These are phyloP conservation scores for Phylloscopus trochiloides DNA, from an alignment of 2,113 vertebrate genomes.

Conservation along the genomic window DNA sequence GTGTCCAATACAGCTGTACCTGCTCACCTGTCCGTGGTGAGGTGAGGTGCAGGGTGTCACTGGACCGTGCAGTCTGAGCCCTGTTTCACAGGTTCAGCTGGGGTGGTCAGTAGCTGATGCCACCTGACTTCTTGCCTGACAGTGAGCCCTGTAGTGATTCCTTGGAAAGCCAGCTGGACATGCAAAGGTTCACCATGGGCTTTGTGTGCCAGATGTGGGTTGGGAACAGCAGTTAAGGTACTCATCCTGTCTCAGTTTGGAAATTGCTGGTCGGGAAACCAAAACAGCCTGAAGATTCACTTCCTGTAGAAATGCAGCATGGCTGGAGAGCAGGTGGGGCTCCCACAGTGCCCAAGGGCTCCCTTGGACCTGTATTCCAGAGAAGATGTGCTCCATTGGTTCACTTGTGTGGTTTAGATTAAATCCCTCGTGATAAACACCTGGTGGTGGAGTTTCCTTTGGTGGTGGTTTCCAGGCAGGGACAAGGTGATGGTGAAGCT, in stretches of 20 bases:
- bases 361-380: not conserved
- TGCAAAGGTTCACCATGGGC: accelerated
- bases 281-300: conserved; percentile 1
- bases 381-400: not conserved
- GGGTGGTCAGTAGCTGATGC: not conserved
- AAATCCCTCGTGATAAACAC: conserved; percentile 40
- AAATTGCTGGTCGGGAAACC: not conserved
- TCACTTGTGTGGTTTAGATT: conserved; percentile 29
- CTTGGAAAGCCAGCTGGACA: not conserved
- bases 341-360: not conserved
- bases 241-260: not conserved
- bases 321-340: not conserved
- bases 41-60: not conserved
- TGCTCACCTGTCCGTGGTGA: not conserved
- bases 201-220: not conserved
- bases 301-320: not conserved
- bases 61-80: accelerated
- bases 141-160: not conserved
- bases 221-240: accelerated
- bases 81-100: accelerated
- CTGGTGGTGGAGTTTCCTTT: conserved; percentile 43
- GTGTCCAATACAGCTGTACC: not conserved
- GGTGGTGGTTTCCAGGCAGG: not conserved
- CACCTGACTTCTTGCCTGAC: accelerated
- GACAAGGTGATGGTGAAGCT: too few species aligned